phyloP scores from a whole-genome alignment of 2,888 invertebrate genomes.

The Apotomis turbidana region DNA sequence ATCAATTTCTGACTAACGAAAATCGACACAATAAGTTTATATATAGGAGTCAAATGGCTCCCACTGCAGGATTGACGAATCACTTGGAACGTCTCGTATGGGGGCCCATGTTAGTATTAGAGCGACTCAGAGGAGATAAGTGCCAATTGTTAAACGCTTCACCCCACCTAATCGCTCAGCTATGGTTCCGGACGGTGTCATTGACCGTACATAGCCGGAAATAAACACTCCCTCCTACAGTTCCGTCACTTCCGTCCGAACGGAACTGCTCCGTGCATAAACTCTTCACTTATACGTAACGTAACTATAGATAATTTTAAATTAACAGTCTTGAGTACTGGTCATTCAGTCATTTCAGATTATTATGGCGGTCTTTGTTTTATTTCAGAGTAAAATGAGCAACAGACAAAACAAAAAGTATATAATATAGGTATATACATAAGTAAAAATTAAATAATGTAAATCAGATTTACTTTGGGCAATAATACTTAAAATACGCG shows the following conservation, averaged over 20 bases:
- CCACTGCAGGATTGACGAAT: not conserved
- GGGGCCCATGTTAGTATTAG: not conserved
- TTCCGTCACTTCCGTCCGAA: slow-evolving; percentile 53
- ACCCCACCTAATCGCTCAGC: slow-evolving; percentile 63
- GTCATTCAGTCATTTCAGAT: too few species aligned
- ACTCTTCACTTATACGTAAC: slow-evolving; percentile 43
- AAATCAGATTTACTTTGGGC: too few species aligned
- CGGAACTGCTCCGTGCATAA: slow-evolving; percentile 53
- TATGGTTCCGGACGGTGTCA: slow-evolving; percentile 73
- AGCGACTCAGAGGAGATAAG: slow-evolving; percentile 47
- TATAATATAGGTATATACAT: too few species aligned
- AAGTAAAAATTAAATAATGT: too few species aligned
- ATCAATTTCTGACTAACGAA: too few species aligned
- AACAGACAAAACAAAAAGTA: too few species aligned
- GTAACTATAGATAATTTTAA: too few species aligned
- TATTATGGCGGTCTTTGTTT: too few species aligned
- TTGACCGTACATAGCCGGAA: slow-evolving; percentile 72
- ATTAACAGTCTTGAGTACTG: not conserved
- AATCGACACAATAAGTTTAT: too few species aligned
- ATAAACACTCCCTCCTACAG: slow-evolving; percentile 67
- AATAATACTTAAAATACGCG: too few species aligned
- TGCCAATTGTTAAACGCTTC: slow-evolving; percentile 58
- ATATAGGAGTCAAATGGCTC: too few species aligned
- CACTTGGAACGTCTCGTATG: not conserved
- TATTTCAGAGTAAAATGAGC: too few species aligned